Evolutionary conservation across 2,888 invertebrate species (phyloP).

Genomic region (Lasioglossum malachurum): DNA sequence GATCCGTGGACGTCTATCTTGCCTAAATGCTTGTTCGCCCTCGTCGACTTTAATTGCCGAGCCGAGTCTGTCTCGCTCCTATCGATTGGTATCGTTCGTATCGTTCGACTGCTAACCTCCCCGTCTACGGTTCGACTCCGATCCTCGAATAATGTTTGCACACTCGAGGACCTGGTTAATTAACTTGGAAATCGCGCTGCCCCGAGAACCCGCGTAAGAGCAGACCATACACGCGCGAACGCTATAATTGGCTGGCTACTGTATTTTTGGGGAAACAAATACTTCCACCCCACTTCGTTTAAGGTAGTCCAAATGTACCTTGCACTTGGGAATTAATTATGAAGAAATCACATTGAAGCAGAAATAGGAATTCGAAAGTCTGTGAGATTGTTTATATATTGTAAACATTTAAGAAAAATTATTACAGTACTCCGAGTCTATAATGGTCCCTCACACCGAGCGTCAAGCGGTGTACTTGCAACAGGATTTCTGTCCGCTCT

Average conservation of each 20-base stretch:
- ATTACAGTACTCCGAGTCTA: background rate
- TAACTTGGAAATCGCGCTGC: background rate
- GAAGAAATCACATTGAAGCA: too few species aligned
- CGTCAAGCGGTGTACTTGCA: background rate
- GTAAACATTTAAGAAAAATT: background rate
- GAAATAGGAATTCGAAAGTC: too few species aligned
- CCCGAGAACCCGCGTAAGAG: background rate
- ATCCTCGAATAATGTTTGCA: background rate
- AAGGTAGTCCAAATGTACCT: too few species aligned
- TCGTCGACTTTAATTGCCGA: constrained; percentile 47
- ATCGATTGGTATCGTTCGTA: constrained; percentile 17
- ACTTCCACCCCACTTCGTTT: constrained; percentile 19
- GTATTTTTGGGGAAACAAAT: background rate
- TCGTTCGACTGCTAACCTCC: background rate
- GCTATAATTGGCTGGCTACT: background rate
- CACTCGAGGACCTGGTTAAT: background rate
- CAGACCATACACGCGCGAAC: background rate
- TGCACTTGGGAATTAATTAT: too few species aligned
- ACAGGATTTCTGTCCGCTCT: background rate
- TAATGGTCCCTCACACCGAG: background rate
- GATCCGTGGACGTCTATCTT: constrained; percentile 22
- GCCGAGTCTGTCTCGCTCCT: background rate
- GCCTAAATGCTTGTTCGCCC: constrained; percentile 24
- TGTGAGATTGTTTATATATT: background rate
- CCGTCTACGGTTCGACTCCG: background rate